These are phyloP conservation scores for Furnarius figulus DNA, from an alignment of 2,113 vertebrate species.

Conservation along the genomic window DNA sequence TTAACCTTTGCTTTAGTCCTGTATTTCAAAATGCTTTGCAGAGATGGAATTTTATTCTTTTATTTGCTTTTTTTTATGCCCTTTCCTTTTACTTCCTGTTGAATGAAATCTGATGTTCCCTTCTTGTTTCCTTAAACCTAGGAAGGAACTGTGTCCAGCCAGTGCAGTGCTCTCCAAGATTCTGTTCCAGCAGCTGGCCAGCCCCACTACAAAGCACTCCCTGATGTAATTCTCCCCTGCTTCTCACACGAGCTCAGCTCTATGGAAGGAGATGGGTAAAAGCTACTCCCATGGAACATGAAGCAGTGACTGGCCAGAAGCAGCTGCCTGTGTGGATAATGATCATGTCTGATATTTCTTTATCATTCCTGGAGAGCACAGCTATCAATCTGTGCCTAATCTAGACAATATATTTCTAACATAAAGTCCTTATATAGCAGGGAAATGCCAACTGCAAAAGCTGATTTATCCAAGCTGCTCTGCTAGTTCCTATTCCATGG, in stretches of 20 bases:
- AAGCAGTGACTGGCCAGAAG: neutral
- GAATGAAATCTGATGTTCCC: neutral
- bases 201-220: neutral
- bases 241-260: neutral
- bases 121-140: neutral
- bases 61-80: neutral
- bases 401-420: neutral
- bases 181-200: neutral
- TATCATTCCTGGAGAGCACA: constrained; percentile 19
- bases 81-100: neutral
- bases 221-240: neutral
- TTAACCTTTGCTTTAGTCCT: neutral
- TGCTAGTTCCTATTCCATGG: neutral
- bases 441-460: constrained; percentile 45
- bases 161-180: neutral
- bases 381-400: constrained; percentile 36
- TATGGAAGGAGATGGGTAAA: neutral
- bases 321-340: constrained; percentile 1
- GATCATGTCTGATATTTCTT: neutral
- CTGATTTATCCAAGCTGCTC: constrained; percentile 53
- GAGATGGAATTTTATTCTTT: neutral
- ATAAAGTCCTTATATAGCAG: neutral
- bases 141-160: neutral
- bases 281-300: neutral
- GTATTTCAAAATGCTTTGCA: neutral